Base-by-base conservation (phyloP, 1,140 invertebrate genomes). In the Polypedilum pembai region DNA sequence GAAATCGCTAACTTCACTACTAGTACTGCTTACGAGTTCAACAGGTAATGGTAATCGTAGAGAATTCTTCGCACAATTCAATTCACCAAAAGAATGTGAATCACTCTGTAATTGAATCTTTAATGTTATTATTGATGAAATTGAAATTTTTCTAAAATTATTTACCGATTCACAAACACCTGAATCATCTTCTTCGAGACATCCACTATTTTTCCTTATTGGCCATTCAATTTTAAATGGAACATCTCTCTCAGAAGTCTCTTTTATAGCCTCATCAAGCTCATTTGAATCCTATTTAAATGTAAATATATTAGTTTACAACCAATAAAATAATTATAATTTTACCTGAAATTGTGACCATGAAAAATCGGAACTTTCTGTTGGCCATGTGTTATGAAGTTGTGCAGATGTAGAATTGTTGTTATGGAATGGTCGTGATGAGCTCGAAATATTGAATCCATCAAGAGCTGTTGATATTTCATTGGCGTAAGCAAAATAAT, bases 391-490 rank as follows among this genome's bases (percentile, higher is more conserved):
- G 41, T 69, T 69, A 10, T 76, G 69, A 40, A 73, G 65, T 24
- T 40, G 40, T n/a, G 74, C 20, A 21, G 63, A 74, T 21, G 41
- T 5, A 33, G 24, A 74, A 21, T 74, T 56, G 33, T 66, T 76
- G 8, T 40, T 40, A 65, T 76, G 73, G 63, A 76, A 76, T 20
- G 75, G 75, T 56, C 72, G 2, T 8, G 21, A 21, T 40, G 75
- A 65, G 73, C 75, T 76, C 10, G 75, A 74, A 3, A 76, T 74
- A 21, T n/a, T 73, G 56, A 76, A 76, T 24, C 75, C 75, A 40
- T 73, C 72, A 8, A 73, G 7, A n/a, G 5, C 7, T 15, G 33
- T 40, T 40, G 21, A 7, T 7, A 73, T 33, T 0, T 41, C 40
- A n/a, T n/a, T 40, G 8, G 65, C 15, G 18, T 69, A 69, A 8